Base-by-base conservation (phyloP, 1,140 invertebrate species). In the Dreissena polymorpha region DNA sequence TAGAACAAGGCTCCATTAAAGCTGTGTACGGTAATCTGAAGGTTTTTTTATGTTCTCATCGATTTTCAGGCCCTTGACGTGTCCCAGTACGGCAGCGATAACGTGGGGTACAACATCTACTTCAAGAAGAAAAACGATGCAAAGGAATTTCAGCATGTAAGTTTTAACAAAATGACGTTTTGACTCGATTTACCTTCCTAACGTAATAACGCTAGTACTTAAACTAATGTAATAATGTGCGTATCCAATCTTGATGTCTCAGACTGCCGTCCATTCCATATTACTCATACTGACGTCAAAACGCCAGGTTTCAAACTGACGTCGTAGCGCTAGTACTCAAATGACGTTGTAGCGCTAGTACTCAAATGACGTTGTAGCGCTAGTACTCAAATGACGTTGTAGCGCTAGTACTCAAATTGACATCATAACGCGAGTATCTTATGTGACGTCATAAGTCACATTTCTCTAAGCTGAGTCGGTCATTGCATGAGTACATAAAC, bases 81-180 rank as follows among this genome's bases (percentile, higher is more conserved):
- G 50, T 70, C 72, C 14, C 72, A 83, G 27, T 74, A 77, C 29
- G 51, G 72, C 16, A 73, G 81, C 29, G 8, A 27, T n/a, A 55
- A 39, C 18, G 18, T 83, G n/a, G 73, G 81, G n/a, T 83, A 83
- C 57, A 83, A 60, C 51, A 72, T 83, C 7, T 83, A 83, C 55
- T 83, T 76, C 14, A 60, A 57, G 18, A 69, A 60, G 64, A 49
- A 76, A 29, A 65, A 29, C 25, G 80, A 83, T 14, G 39, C 21
- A 3, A 75, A 29, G 51, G 80, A 83, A n/a, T 83, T 71, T 71
- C 29, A 57, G 7, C 25, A 68, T 25, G 80, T 83, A 73, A 65
- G 63, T 68, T 10, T 39, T 12, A 1, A 3, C 13, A 39, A 2
- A 5, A 2, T 39, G 39, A 39, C 39, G 8, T 5, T 7, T 63